These are phyloP conservation scores for Nomada ferruginata DNA, from an alignment of 2,888 invertebrate genomes.

Conservation along the genomic window DNA sequence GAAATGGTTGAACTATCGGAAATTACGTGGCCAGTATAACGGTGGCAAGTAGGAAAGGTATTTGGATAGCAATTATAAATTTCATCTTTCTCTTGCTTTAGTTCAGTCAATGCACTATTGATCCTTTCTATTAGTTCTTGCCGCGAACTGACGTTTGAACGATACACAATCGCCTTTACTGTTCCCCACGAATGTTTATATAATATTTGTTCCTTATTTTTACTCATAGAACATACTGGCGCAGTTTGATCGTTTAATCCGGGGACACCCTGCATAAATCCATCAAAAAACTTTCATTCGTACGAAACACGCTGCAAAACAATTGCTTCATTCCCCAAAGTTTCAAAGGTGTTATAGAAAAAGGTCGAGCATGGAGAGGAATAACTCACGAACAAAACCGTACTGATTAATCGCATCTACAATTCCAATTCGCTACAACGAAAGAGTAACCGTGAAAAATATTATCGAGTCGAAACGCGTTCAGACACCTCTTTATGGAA, in stretches of 20 bases:
- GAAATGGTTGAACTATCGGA: background rate
- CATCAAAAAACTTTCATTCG: too few species aligned
- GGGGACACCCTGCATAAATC: constrained; percentile 3
- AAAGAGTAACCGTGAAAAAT: background rate
- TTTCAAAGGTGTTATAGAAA: too few species aligned
- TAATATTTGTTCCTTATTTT: background rate
- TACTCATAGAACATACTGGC: background rate
- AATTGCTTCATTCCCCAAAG: too few species aligned
- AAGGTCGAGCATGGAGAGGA: too few species aligned
- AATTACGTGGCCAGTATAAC: background rate
- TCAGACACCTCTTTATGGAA: background rate
- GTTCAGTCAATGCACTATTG: background rate
- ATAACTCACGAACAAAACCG: background rate
- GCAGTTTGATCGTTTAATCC: background rate
- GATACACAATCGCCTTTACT: background rate
- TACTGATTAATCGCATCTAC: too few species aligned
- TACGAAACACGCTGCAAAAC: too few species aligned
- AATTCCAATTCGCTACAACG: too few species aligned
- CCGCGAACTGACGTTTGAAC: background rate
- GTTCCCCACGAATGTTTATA: background rate
- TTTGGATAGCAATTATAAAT: background rate
- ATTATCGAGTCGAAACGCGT: background rate
- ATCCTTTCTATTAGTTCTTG: background rate
- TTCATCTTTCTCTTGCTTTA: background rate
- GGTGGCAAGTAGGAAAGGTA: background rate